Conservation (phyloP, 2,888 invertebrate genomes). For the Pyrochroa serraticornis region DNA sequence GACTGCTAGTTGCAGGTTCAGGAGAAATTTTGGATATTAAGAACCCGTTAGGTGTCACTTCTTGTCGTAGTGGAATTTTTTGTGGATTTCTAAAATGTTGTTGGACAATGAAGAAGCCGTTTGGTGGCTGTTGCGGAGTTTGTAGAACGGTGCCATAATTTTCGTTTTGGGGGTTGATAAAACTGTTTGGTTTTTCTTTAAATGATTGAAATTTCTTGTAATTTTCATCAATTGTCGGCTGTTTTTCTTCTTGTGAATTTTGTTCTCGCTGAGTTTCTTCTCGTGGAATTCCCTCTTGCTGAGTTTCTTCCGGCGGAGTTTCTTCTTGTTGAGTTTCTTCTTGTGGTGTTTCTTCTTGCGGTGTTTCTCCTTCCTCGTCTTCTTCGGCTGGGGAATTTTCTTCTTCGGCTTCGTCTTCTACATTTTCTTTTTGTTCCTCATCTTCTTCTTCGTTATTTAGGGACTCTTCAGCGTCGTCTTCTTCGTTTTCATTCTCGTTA, state of each 20-base stretch:
- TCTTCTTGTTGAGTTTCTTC: conserved; percentile 30
- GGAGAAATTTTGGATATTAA: not conserved
- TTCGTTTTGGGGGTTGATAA: not conserved
- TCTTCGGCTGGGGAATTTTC: conserved; percentile 8
- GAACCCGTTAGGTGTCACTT: not conserved
- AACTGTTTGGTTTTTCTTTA: not conserved
- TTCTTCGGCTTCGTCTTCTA: conserved; percentile 22
- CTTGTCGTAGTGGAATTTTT: no score
- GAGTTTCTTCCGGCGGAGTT: conserved; percentile 15
- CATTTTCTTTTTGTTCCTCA: conserved; percentile 32
- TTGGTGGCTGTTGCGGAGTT: no score
- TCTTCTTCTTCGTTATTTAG: conserved; percentile 22
- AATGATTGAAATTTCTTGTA: no score
- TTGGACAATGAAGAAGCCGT: no score
- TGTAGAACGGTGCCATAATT: no score
- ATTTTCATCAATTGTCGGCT: not conserved
- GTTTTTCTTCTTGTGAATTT: conserved; percentile 11
- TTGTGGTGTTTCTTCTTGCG: conserved; percentile 14
- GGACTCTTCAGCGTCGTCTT: conserved; percentile 14
- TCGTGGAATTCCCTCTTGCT: conserved; percentile 25
- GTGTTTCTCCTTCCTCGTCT: conserved; percentile 15
- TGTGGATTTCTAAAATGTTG: no score
- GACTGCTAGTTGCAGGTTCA: not conserved
- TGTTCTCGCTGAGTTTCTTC: no score
- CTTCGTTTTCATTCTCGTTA: conserved; percentile 20